These are phyloP conservation scores for Orthonychiurus folsomi DNA, from an alignment of 2,888 invertebrate species.

Conservation along the genomic window DNA sequence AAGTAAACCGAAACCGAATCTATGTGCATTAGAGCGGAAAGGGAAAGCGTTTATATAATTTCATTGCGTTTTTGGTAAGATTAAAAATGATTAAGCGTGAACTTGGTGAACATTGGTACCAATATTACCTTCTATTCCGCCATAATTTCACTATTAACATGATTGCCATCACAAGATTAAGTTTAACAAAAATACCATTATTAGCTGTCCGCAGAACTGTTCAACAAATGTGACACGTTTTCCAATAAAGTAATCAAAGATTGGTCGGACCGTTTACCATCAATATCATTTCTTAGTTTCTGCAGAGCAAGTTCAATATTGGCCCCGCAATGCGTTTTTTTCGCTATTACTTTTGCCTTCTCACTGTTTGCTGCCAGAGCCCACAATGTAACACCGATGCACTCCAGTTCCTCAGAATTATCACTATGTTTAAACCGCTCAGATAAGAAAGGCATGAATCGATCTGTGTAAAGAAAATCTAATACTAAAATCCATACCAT, in stretches of 20 bases:
- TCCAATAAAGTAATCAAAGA: constrained; percentile 3
- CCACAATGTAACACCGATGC: constrained; percentile 31
- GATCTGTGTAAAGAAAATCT: constrained; percentile 16
- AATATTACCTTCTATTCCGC: too few species aligned
- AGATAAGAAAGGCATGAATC: constrained; percentile 25
- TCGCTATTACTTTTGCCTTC: constrained; percentile 33
- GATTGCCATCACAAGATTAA: too few species aligned
- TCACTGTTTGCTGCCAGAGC: constrained; percentile 35
- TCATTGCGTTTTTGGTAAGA: too few species aligned
- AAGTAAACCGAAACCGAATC: too few species aligned
- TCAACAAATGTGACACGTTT: neutral
- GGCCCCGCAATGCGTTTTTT: constrained; percentile 25
- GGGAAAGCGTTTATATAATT: too few species aligned
- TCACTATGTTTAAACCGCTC: constrained; percentile 23
- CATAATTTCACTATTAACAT: too few species aligned
- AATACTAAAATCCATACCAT: neutral
- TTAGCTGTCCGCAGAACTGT: neutral
- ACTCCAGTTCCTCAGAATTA: constrained; percentile 30
- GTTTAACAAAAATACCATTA: too few species aligned
- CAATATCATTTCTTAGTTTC: constrained; percentile 12
- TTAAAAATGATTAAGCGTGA: too few species aligned
- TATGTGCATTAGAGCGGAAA: too few species aligned
- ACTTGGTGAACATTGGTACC: too few species aligned
- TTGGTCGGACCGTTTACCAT: neutral
- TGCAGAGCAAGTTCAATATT: constrained; percentile 24